Base-by-base conservation (phyloP, 2,797 vertebrate genomes). In the Falco cherrug region DNA sequence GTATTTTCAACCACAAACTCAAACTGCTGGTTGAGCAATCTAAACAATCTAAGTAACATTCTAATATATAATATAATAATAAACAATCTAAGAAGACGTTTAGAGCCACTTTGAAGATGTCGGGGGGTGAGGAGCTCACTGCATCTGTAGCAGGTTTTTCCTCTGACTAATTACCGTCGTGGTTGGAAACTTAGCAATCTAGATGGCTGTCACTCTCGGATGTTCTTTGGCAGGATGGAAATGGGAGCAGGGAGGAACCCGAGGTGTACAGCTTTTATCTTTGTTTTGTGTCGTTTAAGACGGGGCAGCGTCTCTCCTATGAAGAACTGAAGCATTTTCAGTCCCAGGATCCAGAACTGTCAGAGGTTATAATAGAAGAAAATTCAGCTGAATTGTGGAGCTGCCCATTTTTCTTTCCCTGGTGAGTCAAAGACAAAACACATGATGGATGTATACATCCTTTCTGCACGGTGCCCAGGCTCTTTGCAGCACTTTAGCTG, bases 311-410 rank as follows among this genome's bases (percentile, higher is more conserved):
- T 78, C 91, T 98, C 41, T 95, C 87, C 37, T 95, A 96, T 9
- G 95, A 97, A 47, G 95, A 98, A 19, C 88, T 98, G 80, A 98
- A 97, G 69, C 96, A 68, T 57, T 97, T 98, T 79, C 90, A 98
- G 60, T 98, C 96, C 83, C 97, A 90, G 74, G 97, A 98, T 71
- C 98, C 98, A 6, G 97, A 97, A 50, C 78, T 82, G 37, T 87
- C 93, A 67, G 95, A 98, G 73, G 96, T 98, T 95, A 97, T 98
- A 79, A 61, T 95, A 21, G 97, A 98, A 94, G 98, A 97, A 33
- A 80, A 97, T 79, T 90, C 97, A 48, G 39, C 95, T 95, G 97
- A 97, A 39, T 77, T 97, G 85, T 97, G 97, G 98, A 97, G 91
- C 93, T 98, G 97, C 84, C 98, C 97, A 0, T 98, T 98, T 95